A percentile compares a stretch with the other conserved stretches of the same genome.
phyloP scores from a whole-genome alignment of 2,113 vertebrate species.

The Micronycteris hirsuta region DNA sequence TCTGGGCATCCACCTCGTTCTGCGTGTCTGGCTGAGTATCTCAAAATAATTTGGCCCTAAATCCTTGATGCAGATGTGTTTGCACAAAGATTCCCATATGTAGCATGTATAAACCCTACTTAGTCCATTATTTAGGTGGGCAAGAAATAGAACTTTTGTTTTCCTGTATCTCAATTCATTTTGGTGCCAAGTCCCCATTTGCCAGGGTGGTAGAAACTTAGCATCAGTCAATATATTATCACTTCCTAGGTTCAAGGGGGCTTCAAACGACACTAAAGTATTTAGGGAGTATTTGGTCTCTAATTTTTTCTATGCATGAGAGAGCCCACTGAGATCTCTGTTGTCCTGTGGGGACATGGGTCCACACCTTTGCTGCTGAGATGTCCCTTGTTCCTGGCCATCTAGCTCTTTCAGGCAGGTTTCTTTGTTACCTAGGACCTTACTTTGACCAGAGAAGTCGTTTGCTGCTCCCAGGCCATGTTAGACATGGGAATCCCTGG shows the following conservation, averaged over 20 bases:
- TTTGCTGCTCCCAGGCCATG: not conserved
- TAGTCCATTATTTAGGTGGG: not conserved
- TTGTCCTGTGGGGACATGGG: not conserved
- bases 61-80: not conserved
- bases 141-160: not conserved
- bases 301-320: not conserved
- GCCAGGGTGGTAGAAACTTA: not conserved
- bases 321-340: not conserved
- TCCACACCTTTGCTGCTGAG: not conserved
- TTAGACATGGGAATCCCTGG: not conserved
- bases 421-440: not conserved
- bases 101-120: not conserved
- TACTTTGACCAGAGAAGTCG: not conserved
- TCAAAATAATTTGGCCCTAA: not conserved
- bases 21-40: not conserved
- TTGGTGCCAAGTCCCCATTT: not conserved
- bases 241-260: not conserved
- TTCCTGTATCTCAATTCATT: not conserved
- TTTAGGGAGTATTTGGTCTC: not conserved
- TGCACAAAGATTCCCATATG: not conserved
- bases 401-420: not conserved
- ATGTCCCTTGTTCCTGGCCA: not conserved
- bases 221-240: not conserved
- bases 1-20: not conserved
- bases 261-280: not conserved